Conservation (phyloP, 2,113 vertebrate genomes). For the Hemichromis elongatus region DNA sequence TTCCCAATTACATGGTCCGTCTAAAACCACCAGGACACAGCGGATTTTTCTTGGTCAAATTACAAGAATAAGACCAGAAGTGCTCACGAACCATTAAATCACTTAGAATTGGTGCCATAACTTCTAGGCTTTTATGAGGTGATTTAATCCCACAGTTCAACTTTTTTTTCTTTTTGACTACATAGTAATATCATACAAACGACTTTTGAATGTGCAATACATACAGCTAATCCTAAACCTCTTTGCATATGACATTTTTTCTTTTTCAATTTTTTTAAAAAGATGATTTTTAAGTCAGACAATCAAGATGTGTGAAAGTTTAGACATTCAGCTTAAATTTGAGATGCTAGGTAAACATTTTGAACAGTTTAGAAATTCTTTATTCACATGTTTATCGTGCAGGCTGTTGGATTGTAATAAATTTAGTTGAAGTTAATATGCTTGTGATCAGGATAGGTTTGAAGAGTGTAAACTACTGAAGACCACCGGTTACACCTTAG, state of each 20-base stretch:
- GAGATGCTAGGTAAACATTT: too few relatives aligned
- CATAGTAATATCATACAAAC: not conserved
- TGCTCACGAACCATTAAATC: not conserved
- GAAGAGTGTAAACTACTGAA: not conserved
- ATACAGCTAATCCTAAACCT: not conserved
- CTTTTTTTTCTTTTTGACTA: not conserved
- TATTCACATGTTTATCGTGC: not conserved
- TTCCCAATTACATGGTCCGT: not conserved
- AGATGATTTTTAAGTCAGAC: not conserved
- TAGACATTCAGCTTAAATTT: too few relatives aligned
- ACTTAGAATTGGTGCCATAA: not conserved
- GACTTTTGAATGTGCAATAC: not conserved
- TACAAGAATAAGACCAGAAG: not conserved
- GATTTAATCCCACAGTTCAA: constrained; percentile 15
- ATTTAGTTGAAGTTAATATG: not conserved
- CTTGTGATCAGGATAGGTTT: not conserved
- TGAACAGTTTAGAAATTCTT: too few relatives aligned
- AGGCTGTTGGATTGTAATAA: not conserved
- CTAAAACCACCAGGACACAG: not conserved
- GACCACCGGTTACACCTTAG: not conserved
- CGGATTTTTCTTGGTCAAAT: not conserved
- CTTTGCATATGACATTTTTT: not conserved
- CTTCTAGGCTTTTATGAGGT: not conserved
- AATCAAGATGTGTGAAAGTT: not conserved
- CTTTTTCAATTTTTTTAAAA: not conserved